Evolutionary conservation across 1,140 invertebrate species (phyloP).

Genomic region (Euwallacea fornicatus): DNA sequence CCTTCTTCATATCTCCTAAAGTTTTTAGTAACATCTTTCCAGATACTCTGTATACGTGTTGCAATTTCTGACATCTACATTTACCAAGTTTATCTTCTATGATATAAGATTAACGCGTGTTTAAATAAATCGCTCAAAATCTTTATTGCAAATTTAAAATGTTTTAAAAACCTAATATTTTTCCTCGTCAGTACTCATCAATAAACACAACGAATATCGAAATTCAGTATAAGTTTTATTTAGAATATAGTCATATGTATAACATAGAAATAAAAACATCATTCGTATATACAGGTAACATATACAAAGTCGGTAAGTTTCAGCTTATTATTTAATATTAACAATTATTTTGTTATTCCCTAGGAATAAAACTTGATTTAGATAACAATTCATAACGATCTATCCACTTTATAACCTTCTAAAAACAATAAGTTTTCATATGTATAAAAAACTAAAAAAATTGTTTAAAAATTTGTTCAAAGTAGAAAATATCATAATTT

Average conservation of each 20-base stretch:
- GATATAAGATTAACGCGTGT: too few relatives aligned
- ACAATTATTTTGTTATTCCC: constrained; percentile 14
- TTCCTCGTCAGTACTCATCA: too few relatives aligned
- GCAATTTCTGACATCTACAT: too few relatives aligned
- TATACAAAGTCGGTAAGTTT: background rate
- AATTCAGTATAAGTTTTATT: constrained; percentile 33
- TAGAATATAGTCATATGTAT: constrained; percentile 30
- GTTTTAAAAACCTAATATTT: too few relatives aligned
- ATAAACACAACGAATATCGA: constrained; percentile 9
- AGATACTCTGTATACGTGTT: too few relatives aligned
- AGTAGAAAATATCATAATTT: background rate
- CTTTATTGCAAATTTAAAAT: too few relatives aligned
- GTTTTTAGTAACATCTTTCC: too few relatives aligned
- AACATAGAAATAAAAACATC: constrained; percentile 30
- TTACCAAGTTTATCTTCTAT: too few relatives aligned
- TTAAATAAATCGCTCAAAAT: too few relatives aligned
- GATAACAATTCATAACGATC: constrained; percentile 14
- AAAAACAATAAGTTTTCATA: background rate
- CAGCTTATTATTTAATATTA: constrained; percentile 7
- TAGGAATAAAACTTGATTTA: constrained; percentile 18
- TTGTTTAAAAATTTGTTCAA: background rate
- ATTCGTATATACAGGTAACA: constrained; percentile 12
- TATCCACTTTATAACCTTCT: background rate
- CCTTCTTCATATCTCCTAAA: too few relatives aligned
- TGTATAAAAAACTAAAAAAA: background rate